These are phyloP conservation scores for Ecliptopera silaceata DNA, from an alignment of 2,888 invertebrate species.

Conservation along the genomic window DNA sequence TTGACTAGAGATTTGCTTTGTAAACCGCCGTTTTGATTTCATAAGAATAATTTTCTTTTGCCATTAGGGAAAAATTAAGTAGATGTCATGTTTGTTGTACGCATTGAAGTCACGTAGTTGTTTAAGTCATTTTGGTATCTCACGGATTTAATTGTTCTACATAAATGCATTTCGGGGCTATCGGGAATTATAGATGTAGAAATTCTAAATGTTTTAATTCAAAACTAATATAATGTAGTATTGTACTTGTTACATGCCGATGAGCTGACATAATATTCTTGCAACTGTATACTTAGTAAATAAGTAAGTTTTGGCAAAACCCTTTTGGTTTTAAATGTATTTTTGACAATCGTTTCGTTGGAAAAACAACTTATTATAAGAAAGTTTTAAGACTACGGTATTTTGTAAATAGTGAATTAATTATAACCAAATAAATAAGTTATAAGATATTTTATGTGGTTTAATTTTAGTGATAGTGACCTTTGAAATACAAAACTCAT, in stretches of 20 bases:
- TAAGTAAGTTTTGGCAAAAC: conserved; percentile 9
- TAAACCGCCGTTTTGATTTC: conserved; percentile 6
- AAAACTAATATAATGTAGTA: not conserved
- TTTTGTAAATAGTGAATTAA: conserved; percentile 75
- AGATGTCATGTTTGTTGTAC: conserved; percentile 3
- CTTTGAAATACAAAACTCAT: too few relatives aligned
- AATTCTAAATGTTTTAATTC: conserved; percentile 13
- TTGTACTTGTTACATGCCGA: conserved; percentile 1
- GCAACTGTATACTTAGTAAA: conserved; percentile 4
- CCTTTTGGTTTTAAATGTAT: conserved; percentile 1
- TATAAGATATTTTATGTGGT: conserved; percentile 39
- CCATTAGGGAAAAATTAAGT: conserved; percentile 9
- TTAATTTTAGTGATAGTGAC: conserved; percentile 25
- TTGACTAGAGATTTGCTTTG: conserved; percentile 16
- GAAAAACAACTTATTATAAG: conserved; percentile 17
- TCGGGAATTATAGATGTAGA: conserved; percentile 9
- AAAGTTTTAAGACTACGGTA: conserved; percentile 55
- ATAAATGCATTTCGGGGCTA: conserved; percentile 6
- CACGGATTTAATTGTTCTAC: conserved; percentile 13
- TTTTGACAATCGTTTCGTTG: conserved; percentile 19
- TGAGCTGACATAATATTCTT: conserved; percentile 6
- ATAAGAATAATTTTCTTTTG: conserved; percentile 7
- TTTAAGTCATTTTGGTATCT: conserved; percentile 21
- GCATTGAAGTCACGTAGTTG: conserved; percentile 17
- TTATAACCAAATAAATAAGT: conserved; percentile 73